Evolutionary conservation across 2,888 invertebrate genomes (phyloP).

Genomic region (Hartigia nigra): DNA sequence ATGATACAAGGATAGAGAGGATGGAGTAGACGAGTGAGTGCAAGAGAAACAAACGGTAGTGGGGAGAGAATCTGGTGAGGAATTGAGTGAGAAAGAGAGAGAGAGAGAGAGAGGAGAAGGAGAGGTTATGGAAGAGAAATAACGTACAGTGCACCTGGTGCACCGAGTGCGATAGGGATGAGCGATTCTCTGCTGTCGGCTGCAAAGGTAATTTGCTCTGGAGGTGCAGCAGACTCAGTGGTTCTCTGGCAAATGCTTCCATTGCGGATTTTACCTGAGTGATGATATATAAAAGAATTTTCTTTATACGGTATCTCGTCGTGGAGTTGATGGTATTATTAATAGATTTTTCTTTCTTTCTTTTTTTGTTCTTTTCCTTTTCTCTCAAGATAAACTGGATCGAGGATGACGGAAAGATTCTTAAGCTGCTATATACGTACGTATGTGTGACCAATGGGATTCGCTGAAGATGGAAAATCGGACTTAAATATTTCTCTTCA

Average conservation of each 20-base stretch:
- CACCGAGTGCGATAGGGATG: conserved; percentile 28
- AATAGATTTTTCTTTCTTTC: background rate
- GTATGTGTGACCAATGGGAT: background rate
- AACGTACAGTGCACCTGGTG: conserved; percentile 10
- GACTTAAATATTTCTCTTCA: background rate
- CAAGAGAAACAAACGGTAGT: conserved; percentile 19
- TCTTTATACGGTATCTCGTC: background rate
- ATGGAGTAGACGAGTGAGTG: conserved; percentile 23
- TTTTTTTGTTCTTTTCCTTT: background rate
- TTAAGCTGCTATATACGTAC: background rate
- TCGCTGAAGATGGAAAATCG: background rate
- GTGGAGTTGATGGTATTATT: background rate
- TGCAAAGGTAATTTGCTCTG: conserved; percentile 56
- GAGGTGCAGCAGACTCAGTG: conserved; percentile 55
- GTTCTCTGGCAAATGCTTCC: conserved; percentile 35
- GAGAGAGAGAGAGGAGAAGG: conserved; percentile 16
- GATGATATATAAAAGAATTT: background rate
- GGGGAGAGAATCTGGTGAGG: conserved; percentile 24
- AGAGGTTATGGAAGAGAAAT: conserved; percentile 3
- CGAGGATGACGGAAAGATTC: background rate
- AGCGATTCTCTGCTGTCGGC: conserved; percentile 40
- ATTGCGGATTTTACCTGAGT: conserved; percentile 23
- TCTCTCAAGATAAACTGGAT: background rate
- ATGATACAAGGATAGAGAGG: conserved; percentile 30
- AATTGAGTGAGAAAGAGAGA: conserved; percentile 32